phyloP scores from a whole-genome alignment of 2,888 invertebrate genomes.

The Drosophila kanekoi region DNA sequence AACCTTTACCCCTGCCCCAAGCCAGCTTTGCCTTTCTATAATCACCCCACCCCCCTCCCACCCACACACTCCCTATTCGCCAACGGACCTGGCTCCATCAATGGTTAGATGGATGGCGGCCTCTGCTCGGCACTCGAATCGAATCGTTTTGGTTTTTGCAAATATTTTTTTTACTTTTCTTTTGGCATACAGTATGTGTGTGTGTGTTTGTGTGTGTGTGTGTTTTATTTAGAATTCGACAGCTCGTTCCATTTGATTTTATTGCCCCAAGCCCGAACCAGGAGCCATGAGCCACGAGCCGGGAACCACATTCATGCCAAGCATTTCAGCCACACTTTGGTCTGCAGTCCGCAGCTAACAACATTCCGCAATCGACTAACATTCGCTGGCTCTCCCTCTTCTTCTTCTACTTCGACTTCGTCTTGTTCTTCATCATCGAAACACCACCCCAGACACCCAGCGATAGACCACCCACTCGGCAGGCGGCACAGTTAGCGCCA shows the following conservation, averaged over 20 bases:
- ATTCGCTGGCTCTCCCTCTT: conserved; percentile 9
- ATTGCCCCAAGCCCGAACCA: conserved; percentile 18
- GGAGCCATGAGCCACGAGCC: conserved; percentile 23
- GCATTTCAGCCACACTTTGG: conserved; percentile 52
- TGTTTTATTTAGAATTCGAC: conserved; percentile 60
- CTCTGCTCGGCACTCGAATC: conserved; percentile 59
- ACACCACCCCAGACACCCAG: background rate
- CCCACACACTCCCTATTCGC: conserved; percentile 3
- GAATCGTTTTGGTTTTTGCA: conserved; percentile 46
- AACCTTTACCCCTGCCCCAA: conserved; percentile 5
- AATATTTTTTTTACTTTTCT: conserved; percentile 24
- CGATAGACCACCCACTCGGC: conserved; percentile 1
- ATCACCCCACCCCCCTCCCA: background rate
- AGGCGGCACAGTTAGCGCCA: conserved; percentile 46
- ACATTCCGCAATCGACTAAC: conserved; percentile 42
- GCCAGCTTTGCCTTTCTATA: background rate
- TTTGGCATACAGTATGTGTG: background rate
- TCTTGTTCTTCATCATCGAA: background rate
- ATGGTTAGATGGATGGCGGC: conserved; percentile 50
- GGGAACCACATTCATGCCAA: conserved; percentile 49
- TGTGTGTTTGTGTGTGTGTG: conserved; percentile 26
- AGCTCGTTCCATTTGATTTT: conserved; percentile 74
- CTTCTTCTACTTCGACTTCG: background rate
- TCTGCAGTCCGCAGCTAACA: conserved; percentile 37
- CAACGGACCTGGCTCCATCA: conserved; percentile 53